These are phyloP conservation scores for Amphilophus citrinellus DNA, from an alignment of 2,113 vertebrate genomes.

Conservation along the genomic window DNA sequence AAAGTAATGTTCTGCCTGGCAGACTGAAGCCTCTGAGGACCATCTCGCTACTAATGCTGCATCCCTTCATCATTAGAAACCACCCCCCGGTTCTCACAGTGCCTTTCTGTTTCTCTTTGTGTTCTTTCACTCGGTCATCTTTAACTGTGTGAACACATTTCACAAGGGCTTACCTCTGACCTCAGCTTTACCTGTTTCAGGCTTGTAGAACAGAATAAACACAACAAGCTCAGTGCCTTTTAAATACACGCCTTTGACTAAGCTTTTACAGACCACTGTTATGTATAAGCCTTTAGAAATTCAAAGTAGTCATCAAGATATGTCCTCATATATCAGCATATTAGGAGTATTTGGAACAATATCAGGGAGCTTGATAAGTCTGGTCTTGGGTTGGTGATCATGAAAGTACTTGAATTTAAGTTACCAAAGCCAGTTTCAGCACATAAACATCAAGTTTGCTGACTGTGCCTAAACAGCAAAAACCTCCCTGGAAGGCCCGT, in stretches of 20 bases:
- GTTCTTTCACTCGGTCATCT: constrained; percentile 32
- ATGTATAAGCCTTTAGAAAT: neutral
- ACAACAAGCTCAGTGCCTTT: neutral
- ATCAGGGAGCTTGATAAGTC: neutral
- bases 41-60: neutral
- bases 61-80: constrained; percentile 23
- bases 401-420: neutral
- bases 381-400: neutral
- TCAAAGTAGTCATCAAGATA: neutral
- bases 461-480: neutral
- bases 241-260: neutral
- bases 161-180: constrained; percentile 28
- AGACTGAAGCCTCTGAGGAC: neutral
- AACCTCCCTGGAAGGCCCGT: too few relatives aligned
- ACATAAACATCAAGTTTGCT: neutral
- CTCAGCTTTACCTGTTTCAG: constrained; percentile 5
- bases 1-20: neutral
- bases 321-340: neutral
- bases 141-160: constrained; percentile 35
- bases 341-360: neutral
- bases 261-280: neutral
- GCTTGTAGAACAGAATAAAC: neutral
- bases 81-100: neutral
- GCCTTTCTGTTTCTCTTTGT: constrained; percentile 35
- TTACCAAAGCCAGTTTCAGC: too few relatives aligned